Evolutionary conservation across 1,140 invertebrate genomes (phyloP), one percentile per base, ranked within the genome.

Genomic region (Hycleus phaleratus): DNA sequence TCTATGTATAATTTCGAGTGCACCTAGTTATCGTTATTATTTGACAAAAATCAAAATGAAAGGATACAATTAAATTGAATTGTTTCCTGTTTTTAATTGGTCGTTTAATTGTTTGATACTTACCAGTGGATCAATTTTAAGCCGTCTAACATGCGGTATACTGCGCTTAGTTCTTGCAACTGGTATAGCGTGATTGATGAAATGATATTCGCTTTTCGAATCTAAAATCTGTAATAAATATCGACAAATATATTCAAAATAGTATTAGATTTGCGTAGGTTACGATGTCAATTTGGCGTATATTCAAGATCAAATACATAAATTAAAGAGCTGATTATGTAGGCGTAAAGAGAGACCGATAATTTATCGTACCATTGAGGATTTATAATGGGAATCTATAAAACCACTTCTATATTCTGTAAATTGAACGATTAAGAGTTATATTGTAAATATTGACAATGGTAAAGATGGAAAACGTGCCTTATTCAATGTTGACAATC

Each of bases 71-170:
- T 12, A 12, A 12, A 12, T 18, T 18, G 18, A 18, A 18, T 18
- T 18, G 18, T 18, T 18, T 18, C 18, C 18, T 25, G 12, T 2
- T 48, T 48, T 48, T 50, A 24, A 39, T 10, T 25, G 43, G 9
- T 43, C 5, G n/a, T 52, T 24, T 3, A 54, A 25, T 38, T 49
- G 47, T 18, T 18, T 0, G 11, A 8, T n/a, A 79, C 88, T 93
- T 77, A 97, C 95, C 80, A 90, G 69, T 51, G 93, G 93, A 77
- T 97, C 91, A 38, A 88, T 84, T 76, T 95, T 95, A 12, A 98
- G 81, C 60, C 83, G 79, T 63, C 93, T 81, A 46, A 85, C 88
- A 70, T 97, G 93, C 4, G 85, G 78, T 49, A 97, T 81, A 68
- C 93, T 95, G 59, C 94, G 77, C 68, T 88, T 88, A 42, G 82